Evolutionary conservation across 1,140 invertebrate species (phyloP), one percentile per base, ranked within the genome.

Genomic region (Galleria mellonella): DNA sequence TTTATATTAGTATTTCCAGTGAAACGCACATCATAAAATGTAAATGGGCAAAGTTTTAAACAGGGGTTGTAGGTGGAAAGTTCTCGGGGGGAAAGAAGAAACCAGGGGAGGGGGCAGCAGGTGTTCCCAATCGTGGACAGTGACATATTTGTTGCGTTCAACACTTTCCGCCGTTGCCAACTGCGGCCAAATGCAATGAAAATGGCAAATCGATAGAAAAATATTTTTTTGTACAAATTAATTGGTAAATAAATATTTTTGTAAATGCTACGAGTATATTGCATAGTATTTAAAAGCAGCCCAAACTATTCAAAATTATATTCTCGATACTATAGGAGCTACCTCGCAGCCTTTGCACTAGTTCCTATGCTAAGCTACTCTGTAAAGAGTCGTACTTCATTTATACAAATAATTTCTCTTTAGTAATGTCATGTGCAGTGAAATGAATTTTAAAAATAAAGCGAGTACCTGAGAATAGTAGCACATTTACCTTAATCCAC

Each of bases 131-230:
- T 51, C 33, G 29, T 23, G 37, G 62, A 65, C 62, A 65, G 50
- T 65, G 62, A 65, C 58, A 65, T 62, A 62, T 62, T 54, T 51
- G 58, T 51, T 51, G 43, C 45, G 46, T 32, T 32, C 40, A 5
- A 11, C 11, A 40, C 40, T 46, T 51, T 49, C 28, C 48, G 15
- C 36, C 43, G 51, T 32, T 56, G 61, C 56, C 56, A 56, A 64
- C 37, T 39, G 43, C 12, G 30, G 12, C 36, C 37, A 28, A 31
- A 33, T 41, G 43, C 42, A 45, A 29, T 42, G 11, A 23, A 23
- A 23, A 23, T 31, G 29, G 30, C 32, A 15, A 10, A n/a, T 17
- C 35, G n/a, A 17, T 38, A 14, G 30, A n/a, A 14, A 33, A 43
- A 43, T 43, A 43, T 13, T 43, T 42, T 15, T 3, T 23, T 23